Percentiles rank a stretch among this genome's conserved stretches.
phyloP scores from a whole-genome alignment of 2,888 invertebrate species.

The Galerucella calmariensis region DNA sequence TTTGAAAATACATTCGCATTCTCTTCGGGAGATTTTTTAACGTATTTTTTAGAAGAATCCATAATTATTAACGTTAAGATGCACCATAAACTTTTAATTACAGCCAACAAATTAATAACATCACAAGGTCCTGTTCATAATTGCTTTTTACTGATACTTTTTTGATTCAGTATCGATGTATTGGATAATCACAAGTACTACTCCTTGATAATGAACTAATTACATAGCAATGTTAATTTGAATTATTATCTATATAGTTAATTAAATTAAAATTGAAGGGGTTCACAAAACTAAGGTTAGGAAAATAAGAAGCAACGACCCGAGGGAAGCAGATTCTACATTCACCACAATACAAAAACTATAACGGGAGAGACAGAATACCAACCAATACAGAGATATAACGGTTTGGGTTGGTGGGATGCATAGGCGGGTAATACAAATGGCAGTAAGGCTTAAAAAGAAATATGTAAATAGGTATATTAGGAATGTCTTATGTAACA shows the following conservation, averaged over 20 bases:
- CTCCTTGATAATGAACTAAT: neutral
- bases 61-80: conserved; percentile 57
- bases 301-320: neutral
- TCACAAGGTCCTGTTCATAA: neutral
- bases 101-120: neutral
- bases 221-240: neutral
- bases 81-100: neutral
- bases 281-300: conserved; percentile 7
- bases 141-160: neutral
- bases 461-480: no score
- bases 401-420: neutral
- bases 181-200: neutral
- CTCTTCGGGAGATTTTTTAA: conserved; percentile 72
- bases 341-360: neutral
- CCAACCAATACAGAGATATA: conserved; percentile 1
- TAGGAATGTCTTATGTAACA: no score
- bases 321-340: neutral
- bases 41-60: conserved; percentile 73
- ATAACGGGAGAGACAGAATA: neutral
- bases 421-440: neutral
- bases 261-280: neutral
- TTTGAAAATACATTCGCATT: conserved; percentile 71
- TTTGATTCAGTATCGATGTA: neutral
- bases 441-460: neutral
- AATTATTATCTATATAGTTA: neutral